These are phyloP conservation scores for Sebastes flavidus DNA, from an alignment of 2,797 vertebrate genomes.

Conservation along the genomic window DNA sequence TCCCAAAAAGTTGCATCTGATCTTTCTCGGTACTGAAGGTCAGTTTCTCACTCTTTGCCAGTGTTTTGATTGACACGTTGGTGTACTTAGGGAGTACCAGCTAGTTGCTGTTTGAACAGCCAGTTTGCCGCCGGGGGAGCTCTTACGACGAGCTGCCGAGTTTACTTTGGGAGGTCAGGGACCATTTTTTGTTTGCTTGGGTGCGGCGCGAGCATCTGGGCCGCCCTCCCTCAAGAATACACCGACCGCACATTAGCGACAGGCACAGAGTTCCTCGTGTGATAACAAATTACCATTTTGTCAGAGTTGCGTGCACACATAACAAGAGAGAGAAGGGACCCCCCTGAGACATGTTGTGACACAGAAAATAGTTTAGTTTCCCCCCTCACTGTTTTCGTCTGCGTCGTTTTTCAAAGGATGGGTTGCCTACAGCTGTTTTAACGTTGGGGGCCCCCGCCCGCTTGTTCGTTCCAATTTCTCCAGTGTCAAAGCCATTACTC, in stretches of 20 bases:
- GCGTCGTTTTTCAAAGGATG: slow-evolving; percentile 7
- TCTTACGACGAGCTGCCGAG: slow-evolving; percentile 39
- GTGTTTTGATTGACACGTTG: slow-evolving; percentile 25
- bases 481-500: slow-evolving; percentile 59
- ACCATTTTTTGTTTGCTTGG: slow-evolving; percentile 51
- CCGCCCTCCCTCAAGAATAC: slow-evolving; percentile 33
- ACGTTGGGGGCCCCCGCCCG: background rate
- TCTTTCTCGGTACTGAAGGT: slow-evolving; percentile 40
- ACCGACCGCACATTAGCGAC: slow-evolving; percentile 34
- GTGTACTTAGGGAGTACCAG: slow-evolving; percentile 13
- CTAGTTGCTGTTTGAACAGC: slow-evolving; percentile 46
- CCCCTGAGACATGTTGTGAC: slow-evolving; percentile 38
- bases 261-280: slow-evolving; percentile 19
- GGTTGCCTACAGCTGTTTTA: slow-evolving; percentile 21
- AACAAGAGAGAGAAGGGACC: slow-evolving; percentile 23
- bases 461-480: background rate
- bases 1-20: background rate
- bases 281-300: slow-evolving; percentile 50
- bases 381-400: background rate
- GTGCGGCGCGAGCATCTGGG: slow-evolving; percentile 37
- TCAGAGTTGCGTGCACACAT: slow-evolving; percentile 17
- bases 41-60: slow-evolving; percentile 12
- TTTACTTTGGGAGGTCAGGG: slow-evolving; percentile 63
- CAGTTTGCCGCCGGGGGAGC: slow-evolving; percentile 35
- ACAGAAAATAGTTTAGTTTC: slow-evolving; percentile 26